Percentiles rank a stretch among this genome's conserved stretches.
Conservation (phyloP, 2,113 vertebrate genomes). For the Mus spicilegus region DNA sequence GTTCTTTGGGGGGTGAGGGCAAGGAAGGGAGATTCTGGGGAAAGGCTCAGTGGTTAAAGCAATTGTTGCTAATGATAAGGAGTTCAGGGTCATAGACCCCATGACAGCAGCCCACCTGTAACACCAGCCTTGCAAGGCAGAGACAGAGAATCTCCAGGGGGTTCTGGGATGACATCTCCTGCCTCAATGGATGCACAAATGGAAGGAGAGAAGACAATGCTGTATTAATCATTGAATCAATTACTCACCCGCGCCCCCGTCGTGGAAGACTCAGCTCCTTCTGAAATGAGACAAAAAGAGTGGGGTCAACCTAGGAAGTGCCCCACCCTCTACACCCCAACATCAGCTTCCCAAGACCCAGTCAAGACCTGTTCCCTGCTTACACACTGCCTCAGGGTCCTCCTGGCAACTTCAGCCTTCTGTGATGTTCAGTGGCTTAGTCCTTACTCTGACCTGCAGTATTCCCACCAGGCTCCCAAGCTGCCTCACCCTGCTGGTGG, state of each 20-base stretch:
- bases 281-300: slow-evolving; percentile 85
- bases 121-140: not conserved
- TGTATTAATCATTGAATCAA: not conserved
- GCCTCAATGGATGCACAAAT: not conserved
- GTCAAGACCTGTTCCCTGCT: not conserved
- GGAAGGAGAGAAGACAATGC: too few species aligned
- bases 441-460: not conserved
- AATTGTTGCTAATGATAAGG: accelerated
- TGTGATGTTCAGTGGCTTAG: too few species aligned
- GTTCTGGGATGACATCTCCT: not conserved
- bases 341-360: not conserved
- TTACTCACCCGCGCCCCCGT: slow-evolving; percentile 94
- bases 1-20: not conserved
- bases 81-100: not conserved
- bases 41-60: not conserved
- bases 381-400: not conserved
- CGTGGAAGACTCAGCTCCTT: slow-evolving; percentile 97
- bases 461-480: not conserved
- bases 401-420: not conserved
- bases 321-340: too few species aligned
- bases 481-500: not conserved
- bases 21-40: not conserved
- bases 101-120: not conserved
- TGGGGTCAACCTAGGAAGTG: not conserved
- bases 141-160: not conserved